These are phyloP conservation scores for Acanthococcus lagerstroemiae DNA, from an alignment of 2,888 invertebrate species.

Conservation along the genomic window DNA sequence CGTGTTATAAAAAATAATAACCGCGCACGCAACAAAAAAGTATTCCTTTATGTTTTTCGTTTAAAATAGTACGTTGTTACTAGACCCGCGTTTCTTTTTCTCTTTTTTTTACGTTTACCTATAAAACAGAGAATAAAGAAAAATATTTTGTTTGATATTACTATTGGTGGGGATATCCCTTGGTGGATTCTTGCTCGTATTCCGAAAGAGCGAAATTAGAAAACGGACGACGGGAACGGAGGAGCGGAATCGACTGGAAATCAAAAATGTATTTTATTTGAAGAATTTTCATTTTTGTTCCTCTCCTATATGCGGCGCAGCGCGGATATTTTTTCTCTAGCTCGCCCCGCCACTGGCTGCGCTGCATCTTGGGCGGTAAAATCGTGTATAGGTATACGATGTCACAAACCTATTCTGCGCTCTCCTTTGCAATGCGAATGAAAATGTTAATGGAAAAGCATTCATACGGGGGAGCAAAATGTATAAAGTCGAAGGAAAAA, in stretches of 20 bases:
- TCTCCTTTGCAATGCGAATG: neutral
- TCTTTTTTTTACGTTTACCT: conserved; percentile 20
- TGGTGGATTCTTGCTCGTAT: neutral
- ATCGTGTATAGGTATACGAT: no score
- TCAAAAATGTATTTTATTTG: neutral
- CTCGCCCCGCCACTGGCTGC: neutral
- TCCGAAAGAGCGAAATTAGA: neutral
- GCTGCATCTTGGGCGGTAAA: neutral
- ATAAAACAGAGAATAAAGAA: conserved; percentile 28
- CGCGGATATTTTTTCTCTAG: neutral
- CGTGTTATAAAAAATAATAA: conserved; percentile 31
- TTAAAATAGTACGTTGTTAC: conserved; percentile 26
- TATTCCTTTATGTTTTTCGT: conserved; percentile 27
- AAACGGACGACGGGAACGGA: neutral
- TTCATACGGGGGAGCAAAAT: conserved; percentile 3
- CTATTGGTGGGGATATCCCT: neutral
- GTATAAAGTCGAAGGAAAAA: neutral
- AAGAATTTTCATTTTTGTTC: neutral
- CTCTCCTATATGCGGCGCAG: neutral
- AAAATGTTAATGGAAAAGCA: conserved; percentile 20
- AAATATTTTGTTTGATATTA: conserved; percentile 29
- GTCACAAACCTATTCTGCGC: neutral
- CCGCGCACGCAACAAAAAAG: conserved; percentile 28
- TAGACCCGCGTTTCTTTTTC: neutral
- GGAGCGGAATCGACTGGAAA: conserved; percentile 15